Base-by-base conservation (phyloP, 1,140 invertebrate species). In the Nymphalis io region DNA sequence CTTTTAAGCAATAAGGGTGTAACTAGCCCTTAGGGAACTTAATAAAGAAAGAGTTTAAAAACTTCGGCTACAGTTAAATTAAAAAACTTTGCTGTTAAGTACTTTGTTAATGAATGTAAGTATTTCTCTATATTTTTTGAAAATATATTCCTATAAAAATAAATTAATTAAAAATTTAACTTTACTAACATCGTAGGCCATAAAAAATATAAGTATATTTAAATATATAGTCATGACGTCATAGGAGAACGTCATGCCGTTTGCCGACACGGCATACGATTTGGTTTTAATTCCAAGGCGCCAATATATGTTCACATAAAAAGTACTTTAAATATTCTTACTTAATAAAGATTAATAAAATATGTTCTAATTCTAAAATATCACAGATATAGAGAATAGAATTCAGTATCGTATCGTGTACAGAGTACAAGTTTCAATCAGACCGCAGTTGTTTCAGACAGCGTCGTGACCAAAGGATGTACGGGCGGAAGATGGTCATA, bases 401-500 rank as follows among this genome's bases (percentile, higher is more conserved):
- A n/a, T n/a, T n/a, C n/a, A n/a, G n/a, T n/a, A n/a, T n/a, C n/a
- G n/a, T n/a, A n/a, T n/a, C 18, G 8, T 20, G 20, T 46, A 16
- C 42, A 46, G 48, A 51, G 11, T 33, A 44, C 12, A 10, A 55
- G 51, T 27, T 55, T 55, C 21, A 27, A 20, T 55, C 13, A 27
- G 51, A 23, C 21, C 51, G 51, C 1, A 51, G 60, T 51, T 10
- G 55, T 70, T 58, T 61, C 59, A 48, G 46, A n/a, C 21, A 60
- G 5, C 44, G 58, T 21, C 51, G 51, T 55, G 60, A 27, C 55
- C 51, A 33, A 27, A 53, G 39, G 63, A 70, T 65, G 78, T 85
- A 83, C 78, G 75, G 76, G 71, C 76, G 77, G 71, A 78, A 79
- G 80, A 66, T 38, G 65, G 60, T 79, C 79, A 88, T 88, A 82